phyloP scores from a whole-genome alignment of 2,113 vertebrate species.

The Acrocephalus arundinaceus region DNA sequence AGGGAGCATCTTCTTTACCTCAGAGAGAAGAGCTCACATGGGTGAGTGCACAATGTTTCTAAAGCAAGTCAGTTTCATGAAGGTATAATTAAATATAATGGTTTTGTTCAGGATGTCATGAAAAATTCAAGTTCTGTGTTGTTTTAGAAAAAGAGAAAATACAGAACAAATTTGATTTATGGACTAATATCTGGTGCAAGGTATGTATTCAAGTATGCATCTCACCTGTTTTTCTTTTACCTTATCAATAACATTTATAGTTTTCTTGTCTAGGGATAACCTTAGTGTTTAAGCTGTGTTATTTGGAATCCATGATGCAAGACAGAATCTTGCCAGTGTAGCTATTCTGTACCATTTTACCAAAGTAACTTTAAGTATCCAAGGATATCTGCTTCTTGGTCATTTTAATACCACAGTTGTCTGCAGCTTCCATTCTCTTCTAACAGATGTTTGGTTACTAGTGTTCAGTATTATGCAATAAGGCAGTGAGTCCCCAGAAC shows the following conservation, averaged over 20 bases:
- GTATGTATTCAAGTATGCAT: neutral
- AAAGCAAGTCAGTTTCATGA: neutral
- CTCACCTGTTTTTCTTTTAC: neutral
- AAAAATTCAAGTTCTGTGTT: neutral
- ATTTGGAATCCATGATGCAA: neutral
- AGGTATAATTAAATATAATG: neutral
- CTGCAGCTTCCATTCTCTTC: neutral
- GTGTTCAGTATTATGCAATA: constrained; percentile 37
- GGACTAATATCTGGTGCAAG: neutral
- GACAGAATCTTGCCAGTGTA: neutral
- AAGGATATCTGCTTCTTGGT: neutral
- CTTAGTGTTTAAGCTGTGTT: neutral
- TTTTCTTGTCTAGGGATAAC: neutral
- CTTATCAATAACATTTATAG: neutral
- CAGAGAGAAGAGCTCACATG: neutral
- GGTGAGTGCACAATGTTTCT: neutral
- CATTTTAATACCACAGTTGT: neutral
- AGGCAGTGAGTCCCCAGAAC: constrained; percentile 30
- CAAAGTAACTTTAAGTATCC: neutral
- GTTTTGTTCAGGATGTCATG: neutral
- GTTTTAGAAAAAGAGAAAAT: neutral
- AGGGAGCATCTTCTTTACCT: neutral
- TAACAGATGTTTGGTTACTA: constrained; percentile 44
- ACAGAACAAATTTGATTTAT: neutral
- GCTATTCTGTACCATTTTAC: neutral